Evolutionary conservation across 1,140 invertebrate genomes (phyloP), one percentile per base, ranked within the genome.

Genomic region (Phocides pigmalion): DNA sequence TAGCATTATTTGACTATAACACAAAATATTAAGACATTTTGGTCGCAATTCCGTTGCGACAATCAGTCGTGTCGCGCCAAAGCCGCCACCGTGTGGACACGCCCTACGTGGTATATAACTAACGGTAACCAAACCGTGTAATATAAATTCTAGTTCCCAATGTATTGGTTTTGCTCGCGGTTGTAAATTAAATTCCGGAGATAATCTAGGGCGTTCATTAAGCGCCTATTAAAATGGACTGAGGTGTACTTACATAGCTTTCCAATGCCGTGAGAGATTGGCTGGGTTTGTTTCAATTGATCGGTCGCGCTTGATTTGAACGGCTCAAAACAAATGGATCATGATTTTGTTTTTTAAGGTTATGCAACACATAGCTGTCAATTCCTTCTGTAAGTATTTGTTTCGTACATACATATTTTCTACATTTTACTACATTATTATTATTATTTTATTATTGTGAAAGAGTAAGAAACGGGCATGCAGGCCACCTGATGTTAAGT

Each of bases 131-230:
- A 59, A 59, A 32, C 12, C 56, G 42, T 59, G 42, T 47, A 59
- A 59, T 59, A 59, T 59, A 59, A 59, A 59, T 59, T 46, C 56
- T 59, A 46, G 56, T 59, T 59, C 39, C 53, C 25, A 59, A 59
- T 59, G 56, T 44, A 47, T 28, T 59, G 53, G 25, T 35, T 51
- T 56, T 56, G 56, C 56, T 47, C 56, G 56, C 56, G 56, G 53
- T 59, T 59, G 42, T 59, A 59, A 59, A 59, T 59, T 59, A 59
- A 59, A 59, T 59, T 47, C 56, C 56, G 28, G 16, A 46, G 56
- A 59, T 59, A 46, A 59, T 59, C 42, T 59, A 8, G 56, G 56
- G 41, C 56, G 42, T 59, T 59, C 56, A 59, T 59, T 59, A 59
- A 47, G 42, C 16, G 42, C 4, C 42, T 47, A 59, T 59, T 59